These are phyloP conservation scores for Austrofundulus limnaeus DNA, from an alignment of 2,113 vertebrate species.

Conservation along the genomic window DNA sequence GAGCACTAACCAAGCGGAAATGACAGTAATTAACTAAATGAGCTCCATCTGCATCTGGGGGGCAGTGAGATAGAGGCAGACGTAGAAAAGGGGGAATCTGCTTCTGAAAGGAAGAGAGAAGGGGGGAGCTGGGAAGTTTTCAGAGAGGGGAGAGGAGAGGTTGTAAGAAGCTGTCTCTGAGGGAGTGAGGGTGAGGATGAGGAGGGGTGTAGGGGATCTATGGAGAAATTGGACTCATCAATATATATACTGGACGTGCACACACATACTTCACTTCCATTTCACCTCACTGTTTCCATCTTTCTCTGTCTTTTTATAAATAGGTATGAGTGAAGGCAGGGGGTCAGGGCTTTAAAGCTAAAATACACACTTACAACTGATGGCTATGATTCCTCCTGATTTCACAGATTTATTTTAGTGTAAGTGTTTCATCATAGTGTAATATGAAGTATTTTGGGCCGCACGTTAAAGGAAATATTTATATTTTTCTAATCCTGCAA, in stretches of 20 bases:
- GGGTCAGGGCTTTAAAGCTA: too few species aligned
- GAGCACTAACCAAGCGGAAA: slow-evolving; percentile 60
- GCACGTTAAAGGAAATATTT: too few species aligned
- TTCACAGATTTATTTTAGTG: too few species aligned
- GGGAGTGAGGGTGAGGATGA: not conserved
- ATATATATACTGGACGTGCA: not conserved
- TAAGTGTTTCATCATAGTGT: too few species aligned
- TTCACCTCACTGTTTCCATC: not conserved
- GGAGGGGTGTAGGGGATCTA: not conserved
- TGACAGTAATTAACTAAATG: slow-evolving; percentile 71
- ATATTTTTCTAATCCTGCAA: too few species aligned
- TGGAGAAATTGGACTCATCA: not conserved
- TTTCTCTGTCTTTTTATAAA: not conserved
- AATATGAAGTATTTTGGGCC: too few species aligned
- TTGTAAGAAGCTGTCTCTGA: slow-evolving; percentile 15
- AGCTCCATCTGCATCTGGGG: slow-evolving; percentile 65
- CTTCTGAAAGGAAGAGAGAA: slow-evolving; percentile 3
- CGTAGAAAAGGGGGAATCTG: not conserved
- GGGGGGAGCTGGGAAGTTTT: not conserved
- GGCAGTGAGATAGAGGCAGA: slow-evolving; percentile 9
- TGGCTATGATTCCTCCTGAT: too few species aligned
- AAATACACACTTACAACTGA: too few species aligned
- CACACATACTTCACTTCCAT: not conserved
- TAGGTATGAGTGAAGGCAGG: slow-evolving; percentile 1
- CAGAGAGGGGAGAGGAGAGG: not conserved